These are phyloP conservation scores for Delphinus delphis DNA, from an alignment of 2,113 vertebrate species.

Conservation along the genomic window DNA sequence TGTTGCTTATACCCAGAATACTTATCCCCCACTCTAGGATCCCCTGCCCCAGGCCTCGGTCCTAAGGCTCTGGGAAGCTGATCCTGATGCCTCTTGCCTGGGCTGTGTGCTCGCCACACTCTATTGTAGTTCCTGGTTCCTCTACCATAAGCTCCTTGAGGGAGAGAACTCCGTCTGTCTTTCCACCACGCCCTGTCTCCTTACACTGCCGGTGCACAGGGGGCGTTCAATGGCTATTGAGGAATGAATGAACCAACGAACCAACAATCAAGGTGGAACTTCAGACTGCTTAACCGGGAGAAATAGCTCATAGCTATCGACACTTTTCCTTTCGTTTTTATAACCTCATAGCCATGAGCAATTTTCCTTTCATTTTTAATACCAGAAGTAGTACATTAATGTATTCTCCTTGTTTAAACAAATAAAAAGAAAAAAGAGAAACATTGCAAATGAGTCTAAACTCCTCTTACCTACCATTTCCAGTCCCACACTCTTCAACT, in stretches of 20 bases:
- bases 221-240: neutral
- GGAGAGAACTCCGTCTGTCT: neutral
- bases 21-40: neutral
- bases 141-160: neutral
- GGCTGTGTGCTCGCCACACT: neutral
- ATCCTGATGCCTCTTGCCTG: neutral
- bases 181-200: neutral
- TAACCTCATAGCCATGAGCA: neutral
- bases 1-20: neutral
- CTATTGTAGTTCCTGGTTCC: fast-evolving
- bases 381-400: neutral
- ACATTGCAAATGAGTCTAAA: neutral
- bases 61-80: neutral
- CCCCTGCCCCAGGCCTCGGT: neutral
- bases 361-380: slow-evolving; percentile 40
- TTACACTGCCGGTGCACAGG: neutral
- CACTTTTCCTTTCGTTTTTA: slow-evolving; percentile 12
- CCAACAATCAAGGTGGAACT: neutral
- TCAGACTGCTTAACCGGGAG: neutral
- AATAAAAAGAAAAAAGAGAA: neutral
- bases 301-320: neutral
- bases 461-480: neutral
- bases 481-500: neutral
- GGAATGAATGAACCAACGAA: neutral
- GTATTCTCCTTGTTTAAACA: neutral